Conservation (phyloP, 2,888 invertebrate genomes). For the Brachylomia viminalis region DNA sequence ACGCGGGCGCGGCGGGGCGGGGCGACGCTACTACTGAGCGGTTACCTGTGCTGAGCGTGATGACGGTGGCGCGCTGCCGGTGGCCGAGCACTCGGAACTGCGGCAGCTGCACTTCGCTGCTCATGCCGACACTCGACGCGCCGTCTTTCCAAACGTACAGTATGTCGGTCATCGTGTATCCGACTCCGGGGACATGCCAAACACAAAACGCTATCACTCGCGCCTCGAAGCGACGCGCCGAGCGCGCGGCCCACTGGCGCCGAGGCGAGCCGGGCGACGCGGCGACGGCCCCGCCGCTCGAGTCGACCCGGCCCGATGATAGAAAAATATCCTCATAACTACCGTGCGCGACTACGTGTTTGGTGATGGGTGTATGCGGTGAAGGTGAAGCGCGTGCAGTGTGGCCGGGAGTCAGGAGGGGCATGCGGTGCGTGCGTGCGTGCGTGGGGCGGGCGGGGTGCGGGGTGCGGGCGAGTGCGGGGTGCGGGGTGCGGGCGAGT, state of each 20-base stretch:
- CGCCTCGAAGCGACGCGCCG: slow-evolving; percentile 73
- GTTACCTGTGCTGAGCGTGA: slow-evolving; percentile 98
- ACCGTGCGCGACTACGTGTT: slow-evolving; percentile 60
- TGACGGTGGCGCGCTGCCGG: slow-evolving; percentile 98
- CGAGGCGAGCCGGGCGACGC: slow-evolving; percentile 57
- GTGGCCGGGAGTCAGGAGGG: slow-evolving; percentile 6
- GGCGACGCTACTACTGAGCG: slow-evolving; percentile 75
- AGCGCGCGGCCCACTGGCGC: slow-evolving; percentile 53
- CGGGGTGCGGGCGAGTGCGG: slow-evolving; percentile 30
- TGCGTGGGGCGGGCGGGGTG: slow-evolving; percentile 29
- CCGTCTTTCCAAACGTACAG: slow-evolving; percentile 99
- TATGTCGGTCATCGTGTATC: slow-evolving; percentile 99
- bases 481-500: slow-evolving; percentile 44
- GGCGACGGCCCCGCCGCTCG: slow-evolving; percentile 49
- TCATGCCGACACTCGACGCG: slow-evolving; percentile 97
- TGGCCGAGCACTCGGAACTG: slow-evolving; percentile 99
- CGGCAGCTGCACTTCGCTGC: slow-evolving; percentile 98
- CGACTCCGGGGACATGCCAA: slow-evolving; percentile 94
- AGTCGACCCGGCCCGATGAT: slow-evolving; percentile 68
- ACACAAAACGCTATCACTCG: slow-evolving; percentile 84
- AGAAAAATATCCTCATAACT: slow-evolving; percentile 71
- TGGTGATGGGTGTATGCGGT: slow-evolving; percentile 31
- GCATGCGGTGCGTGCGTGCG: slow-evolving; percentile 22
- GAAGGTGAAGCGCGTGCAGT: slow-evolving; percentile 56
- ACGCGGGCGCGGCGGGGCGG: slow-evolving; percentile 51